These are phyloP conservation scores for Myoxocephalus aenaeus DNA, from an alignment of 2,797 vertebrate genomes.

Conservation along the genomic window DNA sequence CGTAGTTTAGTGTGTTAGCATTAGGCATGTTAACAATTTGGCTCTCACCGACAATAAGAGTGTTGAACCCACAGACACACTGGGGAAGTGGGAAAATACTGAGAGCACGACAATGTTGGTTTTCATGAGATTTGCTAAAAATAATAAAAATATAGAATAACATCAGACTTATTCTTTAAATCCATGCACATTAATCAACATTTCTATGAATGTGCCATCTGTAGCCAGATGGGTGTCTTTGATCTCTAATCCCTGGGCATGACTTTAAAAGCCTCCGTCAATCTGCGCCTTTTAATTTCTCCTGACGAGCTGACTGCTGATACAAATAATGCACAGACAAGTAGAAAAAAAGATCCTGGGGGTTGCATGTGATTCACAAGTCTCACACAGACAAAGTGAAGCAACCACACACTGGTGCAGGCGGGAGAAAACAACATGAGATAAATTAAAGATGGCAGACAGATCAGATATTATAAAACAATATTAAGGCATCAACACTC, in stretches of 20 bases:
- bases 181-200: conserved; percentile 17
- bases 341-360: not conserved
- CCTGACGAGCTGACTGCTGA: conserved; percentile 33
- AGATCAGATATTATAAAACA: conserved; percentile 38
- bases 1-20: not conserved
- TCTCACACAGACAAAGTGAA: conserved; percentile 17
- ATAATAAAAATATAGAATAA: conserved; percentile 9
- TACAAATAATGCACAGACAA: conserved; percentile 11
- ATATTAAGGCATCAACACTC: conserved; percentile 12
- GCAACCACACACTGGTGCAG: not conserved
- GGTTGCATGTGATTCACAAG: not conserved
- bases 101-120: not conserved
- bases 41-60: not conserved
- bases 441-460: conserved; percentile 44
- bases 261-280: conserved; percentile 40
- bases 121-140: conserved; percentile 8
- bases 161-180: conserved; percentile 22
- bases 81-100: not conserved
- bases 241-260: conserved; percentile 42
- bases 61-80: not conserved
- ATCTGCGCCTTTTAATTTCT: conserved; percentile 30
- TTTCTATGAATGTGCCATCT: conserved; percentile 39
- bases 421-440: conserved; percentile 23
- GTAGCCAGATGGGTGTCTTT: conserved; percentile 39
- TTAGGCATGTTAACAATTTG: not conserved